These are phyloP conservation scores for Acanthiza pusilla DNA, from an alignment of 2,797 vertebrate species.

Conservation along the genomic window DNA sequence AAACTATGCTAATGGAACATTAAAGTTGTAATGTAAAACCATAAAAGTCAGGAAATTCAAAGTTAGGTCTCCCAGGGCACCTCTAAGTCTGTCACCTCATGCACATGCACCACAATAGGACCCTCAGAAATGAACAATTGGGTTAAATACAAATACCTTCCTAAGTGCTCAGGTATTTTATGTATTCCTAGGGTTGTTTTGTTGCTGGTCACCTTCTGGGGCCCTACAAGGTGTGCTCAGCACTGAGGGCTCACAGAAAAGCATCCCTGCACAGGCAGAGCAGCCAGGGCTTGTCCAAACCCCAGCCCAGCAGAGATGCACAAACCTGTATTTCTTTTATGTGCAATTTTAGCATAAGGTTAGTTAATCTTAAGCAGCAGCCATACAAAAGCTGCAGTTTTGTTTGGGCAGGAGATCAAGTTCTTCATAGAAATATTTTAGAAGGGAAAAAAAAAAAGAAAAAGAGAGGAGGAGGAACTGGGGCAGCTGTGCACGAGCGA, in stretches of 20 bases:
- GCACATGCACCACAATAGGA: neutral
- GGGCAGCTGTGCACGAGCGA: conserved; percentile 52
- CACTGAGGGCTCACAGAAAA: fast-evolving
- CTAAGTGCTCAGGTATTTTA: neutral
- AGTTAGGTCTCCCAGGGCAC: conserved; percentile 47
- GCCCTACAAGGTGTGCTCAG: neutral
- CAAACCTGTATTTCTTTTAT: neutral
- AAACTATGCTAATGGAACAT: conserved; percentile 50
- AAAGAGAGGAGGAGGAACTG: neutral
- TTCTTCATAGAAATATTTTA: neutral
- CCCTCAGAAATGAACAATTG: neutral
- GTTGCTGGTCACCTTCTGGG: neutral
- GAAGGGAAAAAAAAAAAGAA: neutral
- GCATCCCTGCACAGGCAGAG: fast-evolving
- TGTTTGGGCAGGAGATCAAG: neutral
- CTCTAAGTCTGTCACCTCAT: conserved; percentile 39
- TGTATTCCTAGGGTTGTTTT: neutral
- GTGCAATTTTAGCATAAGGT: neutral
- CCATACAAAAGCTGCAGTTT: neutral
- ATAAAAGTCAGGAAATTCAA: conserved; percentile 63
- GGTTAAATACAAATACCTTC: neutral
- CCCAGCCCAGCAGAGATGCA: neutral
- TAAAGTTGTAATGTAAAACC: conserved; percentile 53
- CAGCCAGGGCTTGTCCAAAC: neutral
- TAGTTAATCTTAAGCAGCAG: conserved; percentile 1